phyloP scores from a whole-genome alignment of 2,797 vertebrate genomes.

The Naso thynnoides region DNA sequence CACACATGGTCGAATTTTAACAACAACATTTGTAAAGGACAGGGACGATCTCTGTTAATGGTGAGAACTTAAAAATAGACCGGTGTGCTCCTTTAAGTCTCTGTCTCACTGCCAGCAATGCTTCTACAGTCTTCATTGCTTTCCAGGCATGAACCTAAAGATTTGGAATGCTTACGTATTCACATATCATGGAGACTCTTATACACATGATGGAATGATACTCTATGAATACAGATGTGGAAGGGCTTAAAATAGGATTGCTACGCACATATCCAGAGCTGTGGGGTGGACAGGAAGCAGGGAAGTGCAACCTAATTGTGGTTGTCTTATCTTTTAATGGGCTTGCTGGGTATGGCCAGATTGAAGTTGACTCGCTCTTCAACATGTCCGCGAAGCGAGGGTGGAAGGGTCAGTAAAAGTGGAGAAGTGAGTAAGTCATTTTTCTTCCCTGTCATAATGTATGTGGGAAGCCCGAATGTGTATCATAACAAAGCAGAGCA shows the following conservation, averaged over 20 bases:
- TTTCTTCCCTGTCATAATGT: conserved; percentile 84
- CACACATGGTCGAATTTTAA: too few species aligned
- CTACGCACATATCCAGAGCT: conserved; percentile 48
- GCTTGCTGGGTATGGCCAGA: conserved; percentile 70
- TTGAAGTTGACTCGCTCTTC: conserved; percentile 81
- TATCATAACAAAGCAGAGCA: conserved; percentile 70
- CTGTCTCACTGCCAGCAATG: conserved; percentile 46
- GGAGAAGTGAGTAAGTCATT: conserved; percentile 76
- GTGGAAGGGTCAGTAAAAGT: conserved; percentile 79
- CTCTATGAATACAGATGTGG: conserved; percentile 65
- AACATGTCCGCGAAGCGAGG: conserved; percentile 53
- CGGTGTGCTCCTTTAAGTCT: too few species aligned
- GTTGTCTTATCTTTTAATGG: conserved; percentile 85
- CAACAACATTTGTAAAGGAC: too few species aligned
- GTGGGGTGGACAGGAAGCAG: conserved; percentile 55
- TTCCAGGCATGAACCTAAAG: conserved; percentile 41
- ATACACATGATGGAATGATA: conserved; percentile 58
- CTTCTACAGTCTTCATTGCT: conserved; percentile 35
- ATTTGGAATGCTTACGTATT: conserved; percentile 52
- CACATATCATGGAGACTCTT: conserved; percentile 57
- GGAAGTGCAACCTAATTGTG: conserved; percentile 79
- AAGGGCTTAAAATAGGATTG: conserved; percentile 62
- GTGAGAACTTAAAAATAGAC: too few species aligned
- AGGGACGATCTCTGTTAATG: too few species aligned
- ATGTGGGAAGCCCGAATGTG: conserved; percentile 66